Percentiles rank a stretch among this genome's conserved stretches.
Conservation (phyloP, 2,888 invertebrate genomes). For the Chironomus riparius region DNA sequence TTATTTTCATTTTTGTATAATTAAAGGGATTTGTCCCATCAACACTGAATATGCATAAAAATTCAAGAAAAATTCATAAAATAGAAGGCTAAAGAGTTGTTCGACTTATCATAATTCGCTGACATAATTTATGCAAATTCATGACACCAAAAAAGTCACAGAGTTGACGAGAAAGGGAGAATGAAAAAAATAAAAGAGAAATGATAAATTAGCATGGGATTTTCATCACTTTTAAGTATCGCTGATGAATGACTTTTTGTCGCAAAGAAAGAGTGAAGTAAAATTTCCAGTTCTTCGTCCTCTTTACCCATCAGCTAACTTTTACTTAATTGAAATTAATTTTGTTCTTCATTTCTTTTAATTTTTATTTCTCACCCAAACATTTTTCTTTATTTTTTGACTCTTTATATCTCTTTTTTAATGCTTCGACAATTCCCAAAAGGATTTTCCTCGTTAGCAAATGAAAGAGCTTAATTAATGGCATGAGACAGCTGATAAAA, state of each 20-base stretch:
- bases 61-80: no score
- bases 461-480: constrained; percentile 4
- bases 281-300: neutral
- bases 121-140: neutral
- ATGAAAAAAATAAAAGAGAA: neutral
- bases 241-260: neutral
- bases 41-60: no score
- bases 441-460: constrained; percentile 15
- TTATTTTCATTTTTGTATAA: no score
- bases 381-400: neutral
- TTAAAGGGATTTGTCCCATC: no score
- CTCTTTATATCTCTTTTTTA: neutral
- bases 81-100: no score
- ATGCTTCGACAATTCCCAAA: constrained; percentile 6
- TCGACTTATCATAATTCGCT: no score
- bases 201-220: neutral
- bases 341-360: neutral
- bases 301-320: neutral
- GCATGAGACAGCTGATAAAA: neutral
- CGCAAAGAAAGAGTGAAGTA: neutral
- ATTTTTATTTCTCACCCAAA: neutral
- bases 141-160: neutral
- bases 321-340: constrained; percentile 17
- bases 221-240: neutral
- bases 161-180: neutral